Evolutionary conservation across 2,888 invertebrate genomes (phyloP).

Genomic region (Mesodorylaimus sp.): DNA sequence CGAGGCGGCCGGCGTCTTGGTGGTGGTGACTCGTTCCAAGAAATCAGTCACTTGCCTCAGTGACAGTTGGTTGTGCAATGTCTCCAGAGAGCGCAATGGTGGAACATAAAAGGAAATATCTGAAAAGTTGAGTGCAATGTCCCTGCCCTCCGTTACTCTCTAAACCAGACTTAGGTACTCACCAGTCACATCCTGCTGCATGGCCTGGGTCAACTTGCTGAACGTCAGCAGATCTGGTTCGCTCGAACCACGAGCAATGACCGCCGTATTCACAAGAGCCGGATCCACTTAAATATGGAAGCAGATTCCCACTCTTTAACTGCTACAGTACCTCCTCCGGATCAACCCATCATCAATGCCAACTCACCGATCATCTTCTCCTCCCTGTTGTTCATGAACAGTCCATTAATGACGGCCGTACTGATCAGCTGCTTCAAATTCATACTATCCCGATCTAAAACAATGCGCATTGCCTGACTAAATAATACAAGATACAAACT

Average conservation of each 20-base stretch:
- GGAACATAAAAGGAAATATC: constrained; percentile 41
- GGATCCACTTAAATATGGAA: constrained; percentile 13
- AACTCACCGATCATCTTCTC: not conserved
- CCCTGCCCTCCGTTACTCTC: too few species aligned
- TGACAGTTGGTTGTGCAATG: constrained; percentile 85
- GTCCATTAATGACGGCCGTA: constrained; percentile 80
- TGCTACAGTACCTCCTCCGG: too few species aligned
- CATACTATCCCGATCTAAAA: constrained; percentile 39
- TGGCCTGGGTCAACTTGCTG: constrained; percentile 21
- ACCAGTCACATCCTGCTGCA: constrained; percentile 4
- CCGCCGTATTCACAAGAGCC: constrained; percentile 29
- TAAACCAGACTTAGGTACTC: too few species aligned
- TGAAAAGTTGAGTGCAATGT: not conserved
- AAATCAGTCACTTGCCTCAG: constrained; percentile 72
- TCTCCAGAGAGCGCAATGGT: constrained; percentile 84
- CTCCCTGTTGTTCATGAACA: not conserved
- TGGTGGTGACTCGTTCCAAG: constrained; percentile 60
- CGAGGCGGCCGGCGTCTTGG: constrained; percentile 48
- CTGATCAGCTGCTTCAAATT: constrained; percentile 84
- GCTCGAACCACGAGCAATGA: constrained; percentile 31
- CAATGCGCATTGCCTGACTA: constrained; percentile 9
- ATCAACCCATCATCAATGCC: not conserved
- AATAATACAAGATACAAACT: constrained; percentile 18
- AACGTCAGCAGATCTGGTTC: constrained; percentile 31
- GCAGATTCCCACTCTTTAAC: too few species aligned